These are phyloP conservation scores for Caenorhabditis imperialis DNA, from an alignment of 2,888 invertebrate genomes.

Conservation along the genomic window DNA sequence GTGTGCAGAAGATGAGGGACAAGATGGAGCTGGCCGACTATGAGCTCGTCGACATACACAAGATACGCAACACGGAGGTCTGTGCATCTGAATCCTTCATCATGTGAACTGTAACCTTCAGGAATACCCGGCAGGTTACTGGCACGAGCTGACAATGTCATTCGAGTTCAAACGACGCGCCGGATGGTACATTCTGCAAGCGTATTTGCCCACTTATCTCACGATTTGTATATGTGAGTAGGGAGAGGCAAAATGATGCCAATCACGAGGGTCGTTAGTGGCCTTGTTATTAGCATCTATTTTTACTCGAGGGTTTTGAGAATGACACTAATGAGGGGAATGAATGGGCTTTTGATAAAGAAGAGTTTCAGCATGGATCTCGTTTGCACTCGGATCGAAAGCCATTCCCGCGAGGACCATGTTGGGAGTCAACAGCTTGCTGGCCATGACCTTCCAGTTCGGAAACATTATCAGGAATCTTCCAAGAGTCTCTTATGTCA, in stretches of 20 bases:
- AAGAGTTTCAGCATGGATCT: constrained; percentile 76
- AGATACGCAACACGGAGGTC: constrained; percentile 73
- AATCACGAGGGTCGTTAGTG: constrained; percentile 1
- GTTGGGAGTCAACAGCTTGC: constrained; percentile 77
- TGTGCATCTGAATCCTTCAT: too few relatives aligned
- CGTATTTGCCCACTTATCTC: constrained; percentile 77
- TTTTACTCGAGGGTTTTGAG: background rate
- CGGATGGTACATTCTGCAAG: constrained; percentile 78
- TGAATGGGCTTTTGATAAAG: too few relatives aligned
- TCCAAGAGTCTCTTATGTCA: constrained; percentile 77
- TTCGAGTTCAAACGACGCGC: constrained; percentile 77
- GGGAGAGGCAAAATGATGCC: background rate
- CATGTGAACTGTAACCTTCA: constrained; percentile 30
- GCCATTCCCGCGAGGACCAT: constrained; percentile 77
- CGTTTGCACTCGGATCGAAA: constrained; percentile 77
- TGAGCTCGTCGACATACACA: constrained; percentile 71
- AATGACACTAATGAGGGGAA: too few relatives aligned
- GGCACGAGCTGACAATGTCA: constrained; percentile 78
- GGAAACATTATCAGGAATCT: constrained; percentile 78
- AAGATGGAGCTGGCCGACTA: constrained; percentile 78
- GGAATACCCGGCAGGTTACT: constrained; percentile 77
- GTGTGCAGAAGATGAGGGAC: constrained; percentile 76
- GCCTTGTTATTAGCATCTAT: constrained; percentile 5
- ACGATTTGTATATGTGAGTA: constrained; percentile 77
- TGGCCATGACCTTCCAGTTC: constrained; percentile 77